Conservation (phyloP, 2,113 vertebrate species). For the Psilopsiagon aurifrons region DNA sequence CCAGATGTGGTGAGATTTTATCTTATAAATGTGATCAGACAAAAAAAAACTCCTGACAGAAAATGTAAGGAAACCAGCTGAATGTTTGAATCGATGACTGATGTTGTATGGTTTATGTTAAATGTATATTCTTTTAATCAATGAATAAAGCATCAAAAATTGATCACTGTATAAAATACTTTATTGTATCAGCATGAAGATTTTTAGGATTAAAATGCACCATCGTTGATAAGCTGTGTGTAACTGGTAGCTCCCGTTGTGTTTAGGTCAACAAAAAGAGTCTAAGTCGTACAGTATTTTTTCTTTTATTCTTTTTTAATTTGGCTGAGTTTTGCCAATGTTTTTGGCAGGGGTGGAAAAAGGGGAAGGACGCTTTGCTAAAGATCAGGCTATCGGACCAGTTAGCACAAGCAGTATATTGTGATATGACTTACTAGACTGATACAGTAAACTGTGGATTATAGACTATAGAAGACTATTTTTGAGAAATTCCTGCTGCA, state of each 20-base stretch:
- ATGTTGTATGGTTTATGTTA: slow-evolving; percentile 96
- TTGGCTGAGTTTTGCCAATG: slow-evolving; percentile 43
- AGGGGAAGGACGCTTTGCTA: slow-evolving; percentile 10
- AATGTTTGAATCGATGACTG: slow-evolving; percentile 92
- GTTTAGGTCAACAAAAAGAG: slow-evolving; percentile 49
- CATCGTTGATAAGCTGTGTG: slow-evolving; percentile 38
- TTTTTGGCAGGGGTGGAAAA: neutral
- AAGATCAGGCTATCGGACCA: neutral
- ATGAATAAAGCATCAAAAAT: slow-evolving; percentile 97
- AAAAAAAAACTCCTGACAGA: slow-evolving; percentile 83
- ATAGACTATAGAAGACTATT: slow-evolving; percentile 45
- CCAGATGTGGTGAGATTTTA: slow-evolving; percentile 91
- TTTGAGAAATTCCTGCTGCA: slow-evolving; percentile 43
- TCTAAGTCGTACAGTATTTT: slow-evolving; percentile 1
- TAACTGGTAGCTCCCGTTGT: slow-evolving; percentile 62
- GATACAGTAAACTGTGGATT: slow-evolving; percentile 52
- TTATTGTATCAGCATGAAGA: slow-evolving; percentile 75
- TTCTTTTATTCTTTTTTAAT: neutral
- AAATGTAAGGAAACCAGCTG: slow-evolving; percentile 89
- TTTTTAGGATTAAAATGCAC: slow-evolving; percentile 53
- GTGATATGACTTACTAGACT: slow-evolving; percentile 36
- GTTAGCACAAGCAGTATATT: slow-evolving; percentile 37
- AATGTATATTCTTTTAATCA: slow-evolving; percentile 99
- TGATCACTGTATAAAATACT: slow-evolving; percentile 74
- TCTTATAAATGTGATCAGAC: slow-evolving; percentile 86